Conservation (phyloP, 2,113 vertebrate genomes). For the Anser cygnoides region DNA sequence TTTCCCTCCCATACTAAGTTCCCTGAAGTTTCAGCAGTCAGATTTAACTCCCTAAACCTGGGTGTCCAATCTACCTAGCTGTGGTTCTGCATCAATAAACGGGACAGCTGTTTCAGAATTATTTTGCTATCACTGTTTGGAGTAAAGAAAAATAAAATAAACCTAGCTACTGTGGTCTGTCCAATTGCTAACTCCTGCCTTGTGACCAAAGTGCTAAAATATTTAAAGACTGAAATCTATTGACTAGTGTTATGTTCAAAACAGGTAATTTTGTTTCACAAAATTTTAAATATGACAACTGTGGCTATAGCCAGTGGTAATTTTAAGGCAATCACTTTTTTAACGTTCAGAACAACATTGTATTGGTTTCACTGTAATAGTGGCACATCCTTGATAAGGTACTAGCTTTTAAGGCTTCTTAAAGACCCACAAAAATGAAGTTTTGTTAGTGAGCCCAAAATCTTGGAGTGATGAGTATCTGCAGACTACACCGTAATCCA, state of each 20-base stretch:
- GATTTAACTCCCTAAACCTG: neutral
- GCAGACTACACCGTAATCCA: neutral
- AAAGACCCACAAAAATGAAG: neutral
- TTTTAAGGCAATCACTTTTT: neutral
- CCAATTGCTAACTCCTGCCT: neutral
- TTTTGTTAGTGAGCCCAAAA: neutral
- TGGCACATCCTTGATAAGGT: neutral
- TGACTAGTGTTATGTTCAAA: neutral
- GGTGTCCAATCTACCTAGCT: neutral
- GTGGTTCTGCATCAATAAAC: neutral
- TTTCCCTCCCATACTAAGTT: neutral
- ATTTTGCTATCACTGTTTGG: neutral
- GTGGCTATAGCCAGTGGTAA: neutral
- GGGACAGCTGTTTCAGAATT: neutral
- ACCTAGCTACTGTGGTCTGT: neutral
- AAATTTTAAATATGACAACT: neutral
- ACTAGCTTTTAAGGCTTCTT: neutral
- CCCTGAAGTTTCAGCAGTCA: neutral
- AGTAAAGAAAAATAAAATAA: neutral
- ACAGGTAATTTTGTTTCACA: neutral
- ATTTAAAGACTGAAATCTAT: neutral
- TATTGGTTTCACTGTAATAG: neutral
- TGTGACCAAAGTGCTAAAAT: neutral
- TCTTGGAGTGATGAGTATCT: neutral
- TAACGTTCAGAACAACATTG: neutral